A percentile compares a stretch with the other conserved stretches of the same genome.
Evolutionary conservation across 2,113 vertebrate species (phyloP).

Genomic region (Eurypyga helias): DNA sequence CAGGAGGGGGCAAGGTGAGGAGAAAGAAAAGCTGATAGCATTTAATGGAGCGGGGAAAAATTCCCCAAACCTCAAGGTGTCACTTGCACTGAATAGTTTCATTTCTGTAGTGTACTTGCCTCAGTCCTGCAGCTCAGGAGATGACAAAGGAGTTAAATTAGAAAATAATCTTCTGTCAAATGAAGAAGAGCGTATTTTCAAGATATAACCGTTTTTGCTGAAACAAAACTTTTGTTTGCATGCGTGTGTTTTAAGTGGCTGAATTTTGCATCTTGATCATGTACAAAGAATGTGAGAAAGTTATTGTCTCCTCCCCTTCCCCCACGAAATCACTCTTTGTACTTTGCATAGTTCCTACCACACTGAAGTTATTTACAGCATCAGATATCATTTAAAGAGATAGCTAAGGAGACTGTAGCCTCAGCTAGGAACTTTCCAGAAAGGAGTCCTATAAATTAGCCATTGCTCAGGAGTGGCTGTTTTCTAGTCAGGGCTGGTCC

Average conservation of each 20-base stretch:
- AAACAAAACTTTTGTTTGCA: slow-evolving; percentile 4
- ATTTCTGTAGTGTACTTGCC: background rate
- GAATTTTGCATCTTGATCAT: slow-evolving; percentile 59
- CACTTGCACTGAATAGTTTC: slow-evolving; percentile 15
- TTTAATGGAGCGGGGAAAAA: background rate
- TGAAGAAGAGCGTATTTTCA: background rate
- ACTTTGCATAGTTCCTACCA: slow-evolving; percentile 56
- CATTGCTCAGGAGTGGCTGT: slow-evolving; percentile 79
- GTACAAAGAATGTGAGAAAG: slow-evolving; percentile 65
- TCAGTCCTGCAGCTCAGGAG: background rate
- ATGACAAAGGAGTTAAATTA: slow-evolving; percentile 45
- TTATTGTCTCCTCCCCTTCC: slow-evolving; percentile 54
- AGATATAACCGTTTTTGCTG: slow-evolving; percentile 39
- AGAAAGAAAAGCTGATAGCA: background rate
- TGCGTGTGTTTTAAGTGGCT: background rate
- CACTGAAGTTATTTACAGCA: slow-evolving; percentile 76
- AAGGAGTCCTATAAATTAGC: slow-evolving; percentile 83
- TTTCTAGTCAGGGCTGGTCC: slow-evolving; percentile 80
- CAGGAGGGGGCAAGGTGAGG: background rate
- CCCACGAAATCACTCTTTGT: slow-evolving; percentile 47
- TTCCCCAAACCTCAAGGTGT: slow-evolving; percentile 5
- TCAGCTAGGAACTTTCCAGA: slow-evolving; percentile 84
- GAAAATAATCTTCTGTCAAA: slow-evolving; percentile 18
- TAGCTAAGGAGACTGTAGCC: slow-evolving; percentile 72
- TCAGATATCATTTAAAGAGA: slow-evolving; percentile 81